phyloP scores from a whole-genome alignment of 1,140 invertebrate genomes.

The Pseudomyrmex cubaensis region DNA sequence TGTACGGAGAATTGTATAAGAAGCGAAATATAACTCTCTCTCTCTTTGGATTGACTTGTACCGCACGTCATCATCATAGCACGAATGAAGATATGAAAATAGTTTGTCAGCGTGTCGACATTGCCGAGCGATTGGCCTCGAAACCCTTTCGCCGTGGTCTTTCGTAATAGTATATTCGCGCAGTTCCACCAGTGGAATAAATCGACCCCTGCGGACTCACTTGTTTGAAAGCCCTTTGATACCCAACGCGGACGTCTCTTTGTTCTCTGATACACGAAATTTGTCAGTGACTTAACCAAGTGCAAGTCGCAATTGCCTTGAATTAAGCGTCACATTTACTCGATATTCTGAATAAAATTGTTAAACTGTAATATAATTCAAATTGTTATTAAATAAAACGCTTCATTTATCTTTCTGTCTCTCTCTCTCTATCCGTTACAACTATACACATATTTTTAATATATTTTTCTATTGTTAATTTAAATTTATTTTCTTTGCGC shows the following conservation, averaged over 20 bases:
- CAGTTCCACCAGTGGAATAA: constrained; percentile 68
- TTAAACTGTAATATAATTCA: neutral
- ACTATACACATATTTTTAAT: neutral
- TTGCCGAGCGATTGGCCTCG: constrained; percentile 32
- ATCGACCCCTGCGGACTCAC: constrained; percentile 72
- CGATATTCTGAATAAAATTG: neutral
- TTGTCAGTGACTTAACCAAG: constrained; percentile 68
- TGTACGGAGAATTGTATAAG: neutral
- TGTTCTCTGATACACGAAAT: constrained; percentile 75
- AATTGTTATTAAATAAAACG: neutral
- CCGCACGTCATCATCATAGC: constrained; percentile 8
- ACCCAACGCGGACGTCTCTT: constrained; percentile 61
- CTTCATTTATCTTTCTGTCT: neutral
- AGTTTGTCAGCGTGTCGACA: constrained; percentile 38
- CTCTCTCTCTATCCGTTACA: neutral
- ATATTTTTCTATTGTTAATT: neutral
- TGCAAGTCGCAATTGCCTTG: constrained; percentile 1
- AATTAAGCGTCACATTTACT: neutral
- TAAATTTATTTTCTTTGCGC: neutral
- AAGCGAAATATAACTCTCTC: neutral
- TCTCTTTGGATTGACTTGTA: neutral
- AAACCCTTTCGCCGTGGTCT: constrained; percentile 56
- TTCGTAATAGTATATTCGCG: constrained; percentile 68
- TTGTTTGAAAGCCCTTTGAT: constrained; percentile 67
- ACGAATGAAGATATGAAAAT: constrained; percentile 31